A percentile compares a stretch with the other conserved stretches of the same genome.
These are phyloP conservation scores for Streptopelia turtur DNA, from an alignment of 2,797 vertebrate genomes.

Conservation along the genomic window DNA sequence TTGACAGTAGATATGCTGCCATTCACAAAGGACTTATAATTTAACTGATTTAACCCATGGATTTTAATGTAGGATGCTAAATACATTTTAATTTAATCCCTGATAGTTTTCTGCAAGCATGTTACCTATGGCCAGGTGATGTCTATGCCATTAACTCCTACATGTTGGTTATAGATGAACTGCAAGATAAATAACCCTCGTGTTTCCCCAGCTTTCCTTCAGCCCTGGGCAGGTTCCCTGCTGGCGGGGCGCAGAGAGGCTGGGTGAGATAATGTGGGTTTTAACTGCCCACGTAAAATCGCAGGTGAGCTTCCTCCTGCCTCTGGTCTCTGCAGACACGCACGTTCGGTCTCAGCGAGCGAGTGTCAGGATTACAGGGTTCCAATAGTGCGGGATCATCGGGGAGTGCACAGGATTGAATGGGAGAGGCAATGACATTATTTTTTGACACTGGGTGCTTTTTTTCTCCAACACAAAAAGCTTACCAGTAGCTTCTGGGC, in stretches of 20 bases:
- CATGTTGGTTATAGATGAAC: not conserved
- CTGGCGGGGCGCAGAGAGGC: not conserved
- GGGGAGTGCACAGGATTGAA: not conserved
- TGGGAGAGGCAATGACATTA: not conserved
- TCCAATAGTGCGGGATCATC: not conserved
- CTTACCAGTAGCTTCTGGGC: not conserved
- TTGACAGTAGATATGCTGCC: not conserved
- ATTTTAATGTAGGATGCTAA: not conserved
- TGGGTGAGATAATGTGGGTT: rapidly evolving
- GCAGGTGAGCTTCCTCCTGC: not conserved
- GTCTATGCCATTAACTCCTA: not conserved
- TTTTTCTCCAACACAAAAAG: not conserved
- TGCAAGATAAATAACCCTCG: not conserved
- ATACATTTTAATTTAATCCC: not conserved
- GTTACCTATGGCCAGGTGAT: not conserved
- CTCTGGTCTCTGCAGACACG: not conserved
- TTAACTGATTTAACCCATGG: not conserved
- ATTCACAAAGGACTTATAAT: not conserved
- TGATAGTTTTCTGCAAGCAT: not conserved
- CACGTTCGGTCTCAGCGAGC: rapidly evolving
- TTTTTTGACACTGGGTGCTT: not conserved
- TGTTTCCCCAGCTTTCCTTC: not conserved
- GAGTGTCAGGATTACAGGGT: not conserved
- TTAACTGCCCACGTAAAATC: not conserved
- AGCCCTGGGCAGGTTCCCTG: not conserved